A percentile compares a stretch with the other conserved stretches of the same genome.
Conservation (phyloP, 2,113 vertebrate genomes). For the Catharus bicknelli region DNA sequence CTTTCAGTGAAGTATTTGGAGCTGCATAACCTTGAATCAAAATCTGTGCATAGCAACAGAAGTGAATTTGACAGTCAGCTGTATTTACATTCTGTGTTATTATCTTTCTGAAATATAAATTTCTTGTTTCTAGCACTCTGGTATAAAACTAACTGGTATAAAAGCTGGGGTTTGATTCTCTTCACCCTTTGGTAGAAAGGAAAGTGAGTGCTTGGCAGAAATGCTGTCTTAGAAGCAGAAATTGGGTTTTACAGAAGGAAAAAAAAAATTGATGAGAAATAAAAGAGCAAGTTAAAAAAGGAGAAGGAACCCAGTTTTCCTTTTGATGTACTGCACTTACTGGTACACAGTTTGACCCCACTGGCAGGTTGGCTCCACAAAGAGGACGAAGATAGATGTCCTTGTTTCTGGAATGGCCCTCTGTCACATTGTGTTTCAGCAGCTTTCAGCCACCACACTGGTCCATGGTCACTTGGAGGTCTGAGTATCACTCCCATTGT, state of each 20-base stretch:
- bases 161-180: not conserved
- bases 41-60: not conserved
- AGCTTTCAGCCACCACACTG: fast-evolving
- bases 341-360: not conserved
- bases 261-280: not conserved
- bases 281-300: not conserved
- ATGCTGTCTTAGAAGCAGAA: not conserved
- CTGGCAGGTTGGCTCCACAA: not conserved
- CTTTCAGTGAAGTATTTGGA: not conserved
- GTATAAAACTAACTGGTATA: not conserved
- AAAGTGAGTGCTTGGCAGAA: not conserved
- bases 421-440: not conserved
- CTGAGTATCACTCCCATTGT: not conserved
- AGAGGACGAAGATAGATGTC: not conserved
- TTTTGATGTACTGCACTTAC: not conserved
- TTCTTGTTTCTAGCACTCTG: not conserved
- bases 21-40: slow-evolving; percentile 11
- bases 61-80: not conserved
- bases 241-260: not conserved
- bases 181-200: not conserved
- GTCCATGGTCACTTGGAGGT: not conserved
- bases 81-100: not conserved
- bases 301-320: not conserved
- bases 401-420: not conserved
- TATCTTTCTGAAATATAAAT: not conserved